Base-by-base conservation (phyloP, 1,140 invertebrate genomes). In the Drosophila cardini region DNA sequence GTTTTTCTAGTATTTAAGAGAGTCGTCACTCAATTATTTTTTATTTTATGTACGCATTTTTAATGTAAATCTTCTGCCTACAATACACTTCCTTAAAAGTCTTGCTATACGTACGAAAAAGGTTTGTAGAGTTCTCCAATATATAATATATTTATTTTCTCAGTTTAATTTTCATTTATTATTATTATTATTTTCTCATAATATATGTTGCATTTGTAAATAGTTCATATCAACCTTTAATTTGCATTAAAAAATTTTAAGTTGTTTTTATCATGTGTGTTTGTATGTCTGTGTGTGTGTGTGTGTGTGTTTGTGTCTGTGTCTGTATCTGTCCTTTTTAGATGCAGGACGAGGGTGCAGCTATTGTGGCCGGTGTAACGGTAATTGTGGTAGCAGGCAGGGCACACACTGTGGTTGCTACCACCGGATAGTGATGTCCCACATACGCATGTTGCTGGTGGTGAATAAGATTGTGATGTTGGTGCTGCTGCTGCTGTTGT, bases 141-240 rank as follows among this genome's bases (percentile, higher is more conserved):
- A 68, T 82, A 68, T 73, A 74, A 67, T 80, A 68, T 64, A 70
- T 78, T 52, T 32, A 53, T 38, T 40, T 26, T 26, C 1, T 26
- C 21, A 26, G 21, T 65, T 43, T 43, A 16, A 38, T 58, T 9
- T 38, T 26, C 16, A 2, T 50, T 48, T 52, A 16, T 68, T 36
- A n/a, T 57, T 48, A 55, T 72, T 40, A 9, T n/a, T 34, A 55
- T 21, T 55, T 72, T 36, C 21, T 30, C 40, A 64, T 70, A 56
- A 55, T 70, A 64, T 71, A 30, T 71, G 55, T 63, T 69, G 46
- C 38, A 61, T 48, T 71, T 71, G 79, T 81, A 90, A 90, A 90
- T 82, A 90, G 78, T 85, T 85, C 72, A 74, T 84, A 80, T 87
- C 84, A 90, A 90, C 72, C 80, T 77, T 81, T 78, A 72, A 81